Base-by-base conservation (phyloP, 2,888 invertebrate genomes). In the Tachina grossa region DNA sequence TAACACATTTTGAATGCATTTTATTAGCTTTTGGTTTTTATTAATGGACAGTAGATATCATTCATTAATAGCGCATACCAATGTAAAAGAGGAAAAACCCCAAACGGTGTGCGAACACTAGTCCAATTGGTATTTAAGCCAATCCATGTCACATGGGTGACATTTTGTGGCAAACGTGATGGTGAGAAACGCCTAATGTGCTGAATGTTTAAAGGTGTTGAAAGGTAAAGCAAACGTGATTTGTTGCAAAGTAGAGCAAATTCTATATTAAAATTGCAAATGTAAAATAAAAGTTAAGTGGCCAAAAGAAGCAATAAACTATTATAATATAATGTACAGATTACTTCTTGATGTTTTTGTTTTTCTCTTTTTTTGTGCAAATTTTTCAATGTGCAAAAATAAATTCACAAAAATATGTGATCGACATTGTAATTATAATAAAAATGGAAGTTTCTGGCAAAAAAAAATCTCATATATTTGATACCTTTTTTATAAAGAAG, bases 161-260 rank as follows among this genome's bases (percentile, higher is more conserved):
- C 82, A 76, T 65, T 72, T 45, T 84, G 59, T 19, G 43, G 39
- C 16, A 61, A n/a, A 3, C 19, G 14, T 43, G 19, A 45, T 47
- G 22, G 31, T 49, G 47, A 19, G 16, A 19, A 16, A 31, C 9
- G 41, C 59, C 16, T 59, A 57, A 68, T 68, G 66, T 19, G 59
- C 31, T 66, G 47, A 47, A 41, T 47, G 45, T 59, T 82, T 57
- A 53, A 83, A 76, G 85, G 85, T 85, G 79, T 80, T 85, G 71
- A 79, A 76, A 83, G 78, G 57, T 68, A 83, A 77, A 63, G 14
- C 53, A 69, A 66, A 88, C 88, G 87, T 88, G 88, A 83, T 85
- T 84, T 87, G 87, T 87, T 79, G 63, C 59, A 76, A 87, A 83
- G 75, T 88, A 61, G 87, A 87, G 87, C 87, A 87, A 85, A 86